Percentiles rank a stretch among this genome's conserved stretches.
These are phyloP conservation scores for Poeciliopsis infans DNA, from an alignment of 2,797 vertebrate species.

Conservation along the genomic window DNA sequence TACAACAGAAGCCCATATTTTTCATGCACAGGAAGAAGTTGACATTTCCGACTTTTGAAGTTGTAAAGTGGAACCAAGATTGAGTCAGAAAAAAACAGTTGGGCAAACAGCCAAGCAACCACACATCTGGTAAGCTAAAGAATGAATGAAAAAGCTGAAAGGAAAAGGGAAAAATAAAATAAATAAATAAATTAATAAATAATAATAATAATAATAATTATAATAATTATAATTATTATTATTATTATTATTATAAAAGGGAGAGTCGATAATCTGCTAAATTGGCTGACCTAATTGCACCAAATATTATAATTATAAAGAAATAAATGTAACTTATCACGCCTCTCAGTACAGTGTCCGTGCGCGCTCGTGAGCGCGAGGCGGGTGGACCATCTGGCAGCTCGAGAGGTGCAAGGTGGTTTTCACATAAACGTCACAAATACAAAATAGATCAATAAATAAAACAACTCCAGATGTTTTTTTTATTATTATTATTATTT, in stretches of 20 bases:
- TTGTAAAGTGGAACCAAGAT: neutral
- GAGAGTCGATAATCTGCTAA: conserved; percentile 3
- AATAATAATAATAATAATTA: neutral
- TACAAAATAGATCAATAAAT: neutral
- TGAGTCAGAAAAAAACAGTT: neutral
- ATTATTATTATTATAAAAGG: neutral
- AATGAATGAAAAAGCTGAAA: neutral
- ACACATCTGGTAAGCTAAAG: neutral
- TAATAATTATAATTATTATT: neutral
- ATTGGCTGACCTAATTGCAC: conserved; percentile 35
- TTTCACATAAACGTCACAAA: conserved; percentile 3
- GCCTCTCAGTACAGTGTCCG: conserved; percentile 21
- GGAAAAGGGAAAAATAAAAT: neutral
- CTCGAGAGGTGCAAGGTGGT: conserved; percentile 7
- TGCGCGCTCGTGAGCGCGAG: conserved; percentile 33
- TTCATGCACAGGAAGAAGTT: neutral
- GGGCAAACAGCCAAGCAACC: neutral
- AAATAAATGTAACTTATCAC: conserved; percentile 53
- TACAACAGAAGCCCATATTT: neutral
- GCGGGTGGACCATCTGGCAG: conserved; percentile 29
- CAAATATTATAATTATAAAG: conserved; percentile 34
- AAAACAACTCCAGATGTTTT: neutral
- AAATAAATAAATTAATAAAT: neutral
- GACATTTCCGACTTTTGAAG: neutral
- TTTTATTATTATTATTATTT: neutral